These are phyloP conservation scores for Orthonychiurus folsomi DNA, from an alignment of 2,888 invertebrate species.

Conservation along the genomic window DNA sequence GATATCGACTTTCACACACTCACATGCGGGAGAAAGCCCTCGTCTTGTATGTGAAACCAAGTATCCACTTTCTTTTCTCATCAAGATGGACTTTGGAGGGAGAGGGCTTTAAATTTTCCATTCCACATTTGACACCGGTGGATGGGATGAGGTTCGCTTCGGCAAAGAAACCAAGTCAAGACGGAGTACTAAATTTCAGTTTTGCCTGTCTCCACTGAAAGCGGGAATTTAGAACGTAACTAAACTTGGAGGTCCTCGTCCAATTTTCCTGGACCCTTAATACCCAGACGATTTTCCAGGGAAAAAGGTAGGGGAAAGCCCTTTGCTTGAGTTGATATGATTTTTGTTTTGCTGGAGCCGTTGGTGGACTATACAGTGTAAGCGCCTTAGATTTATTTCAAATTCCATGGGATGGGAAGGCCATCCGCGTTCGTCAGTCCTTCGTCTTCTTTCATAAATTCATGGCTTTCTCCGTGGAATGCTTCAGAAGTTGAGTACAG, in stretches of 20 bases:
- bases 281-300: too few species aligned
- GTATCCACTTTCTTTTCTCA: not conserved
- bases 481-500: not conserved
- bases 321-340: not conserved
- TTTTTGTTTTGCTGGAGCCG: not conserved
- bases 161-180: not conserved
- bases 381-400: not conserved
- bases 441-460: not conserved
- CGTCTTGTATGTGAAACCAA: too few species aligned
- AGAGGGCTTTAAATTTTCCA: too few species aligned
- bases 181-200: not conserved
- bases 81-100: not conserved
- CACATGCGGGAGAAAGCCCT: not conserved
- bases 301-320: not conserved
- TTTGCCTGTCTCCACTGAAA: too few species aligned
- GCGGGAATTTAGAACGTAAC: too few species aligned
- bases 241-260: too few species aligned
- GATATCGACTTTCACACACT: not conserved
- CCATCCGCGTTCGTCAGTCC: too few species aligned
- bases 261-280: too few species aligned
- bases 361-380: not conserved
- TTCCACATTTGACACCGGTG: too few species aligned
- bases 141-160: too few species aligned
- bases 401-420: too few species aligned
- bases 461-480: not conserved